Base-by-base conservation (phyloP, 2,888 invertebrate genomes). In the Lasioglossum oenotherae region DNA sequence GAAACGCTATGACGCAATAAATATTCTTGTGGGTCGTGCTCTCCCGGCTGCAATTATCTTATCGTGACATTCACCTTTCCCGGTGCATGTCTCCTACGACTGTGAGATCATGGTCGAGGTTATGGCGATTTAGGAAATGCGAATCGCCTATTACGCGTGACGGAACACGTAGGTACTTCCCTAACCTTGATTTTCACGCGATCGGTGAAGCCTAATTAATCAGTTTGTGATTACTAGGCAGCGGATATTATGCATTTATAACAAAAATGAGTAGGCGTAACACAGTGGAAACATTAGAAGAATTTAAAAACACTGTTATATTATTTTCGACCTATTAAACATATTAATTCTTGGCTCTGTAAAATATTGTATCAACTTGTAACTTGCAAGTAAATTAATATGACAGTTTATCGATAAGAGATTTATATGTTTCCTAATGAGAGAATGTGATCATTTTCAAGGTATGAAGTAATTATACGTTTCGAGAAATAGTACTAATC, bases 41-140 rank as follows among this genome's bases (percentile, higher is more conserved):
- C 41, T 76, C 38, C 67, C 67, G 49, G 27, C 67, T 64, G 16
- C 16, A 41, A 80, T 80, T 74, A 74, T 79, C n/a, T 41, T 53
- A 80, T 80, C 49, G 41, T 49, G 67, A 69, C 67, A 75, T 80
- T 80, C 76, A 76, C 80, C 76, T 80, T 67, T 53, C 67, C 4
- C 76, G 57, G 23, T 10, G 49, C 41, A 41, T 16, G 19, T 69
- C 6, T 31, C 19, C 23, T 10, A 27, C 41, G 35, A 16, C 23
- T 23, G 23, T 46, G n/a, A 41, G 57, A 41, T 60, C 60, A 8
- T 6, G 67, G 67, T 10, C 38, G 71, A 23, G 71, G 71, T 41
- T 71, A n/a, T 23, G 71, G 71, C 35, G 38, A 71, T 71, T 71
- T 41, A 41, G 38, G 71, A 41, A 71, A 38, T 71, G n/a, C 38